A percentile compares a stretch with the other conserved stretches of the same genome.
phyloP scores from a whole-genome alignment of 2,888 invertebrate species.

The Matsumyia berberina region DNA sequence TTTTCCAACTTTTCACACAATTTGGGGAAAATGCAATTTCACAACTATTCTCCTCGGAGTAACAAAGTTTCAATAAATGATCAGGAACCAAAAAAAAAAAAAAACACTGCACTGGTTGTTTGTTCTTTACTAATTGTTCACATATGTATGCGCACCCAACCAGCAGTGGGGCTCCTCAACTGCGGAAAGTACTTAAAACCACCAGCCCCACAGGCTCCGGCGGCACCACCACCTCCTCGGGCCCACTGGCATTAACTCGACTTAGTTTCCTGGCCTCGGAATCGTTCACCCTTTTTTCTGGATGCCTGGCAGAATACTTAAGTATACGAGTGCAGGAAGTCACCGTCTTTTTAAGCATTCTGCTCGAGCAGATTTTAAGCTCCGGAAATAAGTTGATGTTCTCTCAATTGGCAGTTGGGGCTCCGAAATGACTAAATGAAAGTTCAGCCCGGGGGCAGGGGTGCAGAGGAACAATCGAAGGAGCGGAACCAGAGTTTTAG shows the following conservation, averaged over 20 bases:
- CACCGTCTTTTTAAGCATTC: slow-evolving; percentile 58
- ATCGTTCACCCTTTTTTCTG: slow-evolving; percentile 11
- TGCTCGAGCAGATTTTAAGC: slow-evolving; percentile 64
- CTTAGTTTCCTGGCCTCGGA: slow-evolving; percentile 12
- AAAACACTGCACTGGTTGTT: neutral
- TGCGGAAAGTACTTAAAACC: slow-evolving; percentile 6
- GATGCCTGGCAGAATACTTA: slow-evolving; percentile 42
- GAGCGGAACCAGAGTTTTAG: neutral
- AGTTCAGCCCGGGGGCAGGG: slow-evolving; percentile 4
- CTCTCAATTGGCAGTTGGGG: slow-evolving; percentile 44
- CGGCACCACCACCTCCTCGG: neutral
- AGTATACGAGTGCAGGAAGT: slow-evolving; percentile 63
- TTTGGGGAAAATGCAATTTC: neutral
- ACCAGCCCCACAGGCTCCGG: too few relatives aligned
- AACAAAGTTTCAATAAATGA: slow-evolving; percentile 21
- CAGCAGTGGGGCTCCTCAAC: neutral
- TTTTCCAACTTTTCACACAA: neutral
- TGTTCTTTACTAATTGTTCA: slow-evolving; percentile 20
- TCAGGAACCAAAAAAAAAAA: neutral
- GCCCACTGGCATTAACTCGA: neutral
- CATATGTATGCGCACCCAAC: neutral
- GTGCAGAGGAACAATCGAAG: slow-evolving; percentile 37
- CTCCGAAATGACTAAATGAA: slow-evolving; percentile 39
- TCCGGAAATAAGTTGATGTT: slow-evolving; percentile 72
- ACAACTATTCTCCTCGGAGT: neutral